A percentile compares a stretch with the other conserved stretches of the same genome.
Evolutionary conservation across 2,888 invertebrate genomes (phyloP).

Genomic region (Heterodera filipjevi): DNA sequence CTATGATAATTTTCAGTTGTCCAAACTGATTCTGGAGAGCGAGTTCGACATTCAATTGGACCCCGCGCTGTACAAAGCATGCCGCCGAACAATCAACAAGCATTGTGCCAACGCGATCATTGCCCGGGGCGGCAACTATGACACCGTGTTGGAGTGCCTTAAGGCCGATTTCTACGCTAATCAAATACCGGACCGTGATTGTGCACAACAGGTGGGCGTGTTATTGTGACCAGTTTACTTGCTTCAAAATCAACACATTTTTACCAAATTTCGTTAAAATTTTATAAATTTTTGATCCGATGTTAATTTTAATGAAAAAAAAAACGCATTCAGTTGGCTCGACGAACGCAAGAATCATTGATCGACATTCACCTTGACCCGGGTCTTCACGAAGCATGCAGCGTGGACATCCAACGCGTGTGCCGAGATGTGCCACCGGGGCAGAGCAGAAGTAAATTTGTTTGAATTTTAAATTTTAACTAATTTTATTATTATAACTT

Average conservation of each 20-base stretch:
- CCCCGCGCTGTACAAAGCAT: constrained; percentile 75
- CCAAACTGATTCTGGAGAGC: constrained; percentile 60
- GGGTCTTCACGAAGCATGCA: constrained; percentile 81
- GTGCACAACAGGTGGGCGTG: constrained; percentile 70
- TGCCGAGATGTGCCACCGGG: constrained; percentile 77
- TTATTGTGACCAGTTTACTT: no score
- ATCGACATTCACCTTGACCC: constrained; percentile 96
- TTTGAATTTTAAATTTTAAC: constrained; percentile 27
- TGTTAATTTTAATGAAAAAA: no score
- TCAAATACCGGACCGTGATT: constrained; percentile 77
- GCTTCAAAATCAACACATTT: no score
- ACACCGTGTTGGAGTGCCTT: constrained; percentile 83
- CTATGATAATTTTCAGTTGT: constrained; percentile 31
- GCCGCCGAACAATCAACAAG: constrained; percentile 36
- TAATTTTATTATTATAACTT: not conserved
- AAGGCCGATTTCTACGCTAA: constrained; percentile 78
- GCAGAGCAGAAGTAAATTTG: constrained; percentile 76
- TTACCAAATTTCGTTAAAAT: not conserved
- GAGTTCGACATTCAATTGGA: constrained; percentile 89
- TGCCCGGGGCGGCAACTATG: constrained; percentile 53
- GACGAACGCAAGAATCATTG: constrained; percentile 81
- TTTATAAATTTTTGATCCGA: no score
- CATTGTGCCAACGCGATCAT: constrained; percentile 55
- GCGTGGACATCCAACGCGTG: constrained; percentile 73
- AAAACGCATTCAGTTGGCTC: constrained; percentile 67